Base-by-base conservation (phyloP, 2,888 invertebrate species). In the Lottia scabra region DNA sequence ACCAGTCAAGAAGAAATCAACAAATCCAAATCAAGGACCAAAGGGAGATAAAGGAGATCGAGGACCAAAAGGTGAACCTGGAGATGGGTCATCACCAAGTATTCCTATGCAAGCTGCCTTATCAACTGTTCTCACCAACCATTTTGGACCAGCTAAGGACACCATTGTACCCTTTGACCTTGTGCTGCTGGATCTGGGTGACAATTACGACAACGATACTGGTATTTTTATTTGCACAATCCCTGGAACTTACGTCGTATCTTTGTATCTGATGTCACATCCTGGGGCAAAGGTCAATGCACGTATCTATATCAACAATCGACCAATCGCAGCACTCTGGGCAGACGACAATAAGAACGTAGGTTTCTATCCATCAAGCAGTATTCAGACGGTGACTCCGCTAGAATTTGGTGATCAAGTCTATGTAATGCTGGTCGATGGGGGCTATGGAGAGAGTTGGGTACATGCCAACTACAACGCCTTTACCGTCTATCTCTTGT, bases 391-490 rank as follows among this genome's bases (percentile, higher is more conserved):
- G 0, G 77, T 81, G 62, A 78, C 73, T 65, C 74, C 70, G 26
- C 72, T 81, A 65, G 80, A 69, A 45, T 81, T 81, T 62, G 81
- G 81, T 6, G 81, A 81, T 72, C 81, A 81, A 72, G 79, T 80
- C 43, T 81, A 81, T 62, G 75, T 81, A 56, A 81, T 80, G 75
- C 71, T 81, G 64, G 78, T 81, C 2, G 80, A 80, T 43, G 77
- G 77, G 3, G 81, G 81, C 6, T 81, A 81, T 44, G 81, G 81
- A 13, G 78, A 81, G 62, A 81, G 81, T 67, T 81, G 81, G 81
- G 79, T 81, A 4, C 81, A 81, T 45, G 81, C 81, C 12, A 81
- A 81, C 73, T 81, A 81, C 68, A 81, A 81, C 56, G 79, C 73
- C 26, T 81, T 81, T 67, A 78, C 79, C 2, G 65, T 81, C 38